Percentiles rank a stretch among this genome's conserved stretches.
Evolutionary conservation across 1,140 invertebrate genomes (phyloP).

Genomic region (Bombus waltoni): DNA sequence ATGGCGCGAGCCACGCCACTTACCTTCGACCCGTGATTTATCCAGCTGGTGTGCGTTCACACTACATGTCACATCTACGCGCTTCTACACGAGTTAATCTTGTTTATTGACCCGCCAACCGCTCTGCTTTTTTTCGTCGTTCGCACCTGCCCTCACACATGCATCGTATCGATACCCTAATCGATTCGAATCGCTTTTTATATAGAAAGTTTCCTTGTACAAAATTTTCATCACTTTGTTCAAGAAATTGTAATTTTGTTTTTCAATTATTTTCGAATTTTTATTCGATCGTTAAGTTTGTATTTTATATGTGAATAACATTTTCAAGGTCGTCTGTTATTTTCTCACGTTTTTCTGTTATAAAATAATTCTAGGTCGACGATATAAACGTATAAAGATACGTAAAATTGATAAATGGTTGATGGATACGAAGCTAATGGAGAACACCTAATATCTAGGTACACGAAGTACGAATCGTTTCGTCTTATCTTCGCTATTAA

Average conservation of each 20-base stretch:
- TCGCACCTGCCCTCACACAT: background rate
- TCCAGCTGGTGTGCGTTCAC: background rate
- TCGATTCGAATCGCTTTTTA: background rate
- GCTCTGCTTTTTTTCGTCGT: background rate
- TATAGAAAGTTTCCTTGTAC: no score
- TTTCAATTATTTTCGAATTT: no score
- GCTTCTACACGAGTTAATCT: slow-evolving; percentile 24
- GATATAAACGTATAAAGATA: background rate
- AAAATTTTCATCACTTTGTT: no score
- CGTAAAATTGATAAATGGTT: no score
- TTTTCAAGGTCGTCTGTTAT: no score
- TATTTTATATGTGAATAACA: no score
- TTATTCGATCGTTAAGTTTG: no score
- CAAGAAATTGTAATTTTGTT: no score
- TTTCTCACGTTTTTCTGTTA: no score
- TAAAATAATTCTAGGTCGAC: background rate
- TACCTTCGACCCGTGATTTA: slow-evolving; percentile 34
- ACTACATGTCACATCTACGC: slow-evolving; percentile 17
- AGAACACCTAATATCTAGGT: background rate
- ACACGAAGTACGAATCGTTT: background rate
- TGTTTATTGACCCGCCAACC: slow-evolving; percentile 36
- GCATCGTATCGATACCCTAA: background rate
- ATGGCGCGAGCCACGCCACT: slow-evolving; percentile 30
- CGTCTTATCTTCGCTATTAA: background rate
- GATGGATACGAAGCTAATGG: background rate